Conservation (phyloP, 2,113 vertebrate genomes). For the Bubo blakistoni region DNA sequence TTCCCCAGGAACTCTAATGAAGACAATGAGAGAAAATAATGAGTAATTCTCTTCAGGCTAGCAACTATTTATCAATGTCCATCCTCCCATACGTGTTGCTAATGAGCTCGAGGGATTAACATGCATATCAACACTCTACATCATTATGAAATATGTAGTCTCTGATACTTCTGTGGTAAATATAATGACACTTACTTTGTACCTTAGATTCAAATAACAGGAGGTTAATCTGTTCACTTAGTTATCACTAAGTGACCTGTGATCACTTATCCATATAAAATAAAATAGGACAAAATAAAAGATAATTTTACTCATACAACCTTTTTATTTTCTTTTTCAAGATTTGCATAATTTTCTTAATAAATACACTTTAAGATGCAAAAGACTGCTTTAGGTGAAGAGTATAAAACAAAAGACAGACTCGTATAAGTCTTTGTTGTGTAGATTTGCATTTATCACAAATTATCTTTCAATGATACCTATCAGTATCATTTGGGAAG, state of each 20-base stretch:
- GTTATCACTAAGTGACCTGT: not conserved
- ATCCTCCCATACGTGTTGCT: not conserved
- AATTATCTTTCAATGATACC: not conserved
- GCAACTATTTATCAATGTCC: not conserved
- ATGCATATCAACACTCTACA: not conserved
- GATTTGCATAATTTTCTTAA: not conserved
- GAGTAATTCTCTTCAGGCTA: not conserved
- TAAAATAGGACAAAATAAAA: not conserved
- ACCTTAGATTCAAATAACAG: not conserved
- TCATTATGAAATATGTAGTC: not conserved
- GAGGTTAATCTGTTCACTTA: not conserved
- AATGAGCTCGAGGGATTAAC: not conserved
- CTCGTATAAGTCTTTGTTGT: not conserved
- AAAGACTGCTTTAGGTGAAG: not conserved
- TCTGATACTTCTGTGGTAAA: not conserved
- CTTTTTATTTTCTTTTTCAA: not conserved
- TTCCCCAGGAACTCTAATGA: not conserved
- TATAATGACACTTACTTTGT: not conserved
- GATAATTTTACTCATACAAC: not conserved
- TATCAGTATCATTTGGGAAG: not conserved
- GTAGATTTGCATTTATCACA: not conserved
- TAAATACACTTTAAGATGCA: not conserved
- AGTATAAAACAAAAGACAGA: not conserved
- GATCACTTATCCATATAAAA: not conserved
- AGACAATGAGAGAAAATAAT: not conserved